Evolutionary conservation across 2,888 invertebrate genomes (phyloP).

Genomic region (Orchesellides sinensis): DNA sequence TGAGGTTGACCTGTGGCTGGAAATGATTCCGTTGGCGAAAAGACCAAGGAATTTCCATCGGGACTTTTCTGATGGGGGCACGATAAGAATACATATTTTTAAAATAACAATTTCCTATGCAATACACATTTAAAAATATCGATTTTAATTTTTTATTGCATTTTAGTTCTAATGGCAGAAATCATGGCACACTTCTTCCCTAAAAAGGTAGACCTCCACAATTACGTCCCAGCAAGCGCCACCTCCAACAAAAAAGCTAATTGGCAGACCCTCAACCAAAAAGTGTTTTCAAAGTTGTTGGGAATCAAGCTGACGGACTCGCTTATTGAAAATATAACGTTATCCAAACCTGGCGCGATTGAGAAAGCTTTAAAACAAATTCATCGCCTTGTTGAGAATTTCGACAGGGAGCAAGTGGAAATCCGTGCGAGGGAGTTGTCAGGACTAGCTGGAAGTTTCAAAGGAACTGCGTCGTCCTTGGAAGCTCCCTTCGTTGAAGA

Average conservation of each 20-base stretch:
- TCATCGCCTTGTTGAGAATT: constrained; percentile 41
- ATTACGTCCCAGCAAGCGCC: constrained; percentile 67
- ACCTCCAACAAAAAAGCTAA: constrained; percentile 64
- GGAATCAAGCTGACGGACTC: constrained; percentile 38
- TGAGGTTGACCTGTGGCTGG: constrained; percentile 63
- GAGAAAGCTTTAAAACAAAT: constrained; percentile 60
- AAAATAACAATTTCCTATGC: too few relatives aligned
- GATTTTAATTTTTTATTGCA: too few relatives aligned
- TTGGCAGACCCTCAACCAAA: constrained; percentile 68
- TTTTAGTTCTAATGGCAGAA: constrained; percentile 63
- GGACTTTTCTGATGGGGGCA: constrained; percentile 73
- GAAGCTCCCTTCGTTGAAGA: constrained; percentile 30
- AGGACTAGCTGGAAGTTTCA: constrained; percentile 42
- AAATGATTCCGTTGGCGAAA: constrained; percentile 63
- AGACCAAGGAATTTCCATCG: constrained; percentile 68
- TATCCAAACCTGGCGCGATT: constrained; percentile 56
- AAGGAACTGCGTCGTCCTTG: not conserved
- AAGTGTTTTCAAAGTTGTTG: constrained; percentile 57
- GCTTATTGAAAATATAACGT: constrained; percentile 54
- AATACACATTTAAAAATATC: not conserved
- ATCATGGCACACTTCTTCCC: constrained; percentile 66
- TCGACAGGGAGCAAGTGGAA: constrained; percentile 26
- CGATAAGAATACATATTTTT: not conserved
- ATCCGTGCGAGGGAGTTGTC: constrained; percentile 18
- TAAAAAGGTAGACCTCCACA: constrained; percentile 69